Base-by-base conservation (phyloP, 2,113 vertebrate species). In the Pomatostomus ruficeps region DNA sequence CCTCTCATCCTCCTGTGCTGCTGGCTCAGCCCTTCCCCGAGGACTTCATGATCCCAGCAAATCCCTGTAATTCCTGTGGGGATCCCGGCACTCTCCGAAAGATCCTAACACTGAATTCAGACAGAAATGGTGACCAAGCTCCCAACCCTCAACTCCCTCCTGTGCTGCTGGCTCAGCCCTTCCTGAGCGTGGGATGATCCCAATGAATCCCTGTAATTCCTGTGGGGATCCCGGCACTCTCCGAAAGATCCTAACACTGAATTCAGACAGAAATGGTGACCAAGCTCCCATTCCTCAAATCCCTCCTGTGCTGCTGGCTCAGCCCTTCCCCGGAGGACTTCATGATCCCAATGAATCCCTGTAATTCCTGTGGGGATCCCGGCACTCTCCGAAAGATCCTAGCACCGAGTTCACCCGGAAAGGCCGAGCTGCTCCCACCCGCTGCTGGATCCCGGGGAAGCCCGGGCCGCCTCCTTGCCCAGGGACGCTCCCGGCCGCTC, bases 1-100 rank as follows among this genome's bases (percentile, higher is more conserved):
- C 49, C 15, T 51, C 28, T 52, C 51, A n/a, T n/a, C 51, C 22
- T 24, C 22, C 55, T 35, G 55, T 23, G 22, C 55, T 7, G 6
- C 13, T 2, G 17, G n/a, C 38, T 54, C 45, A 61, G 42, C 48
- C 45, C 36, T 62, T 33, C 61, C 66, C 31, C 45, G 22, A 18
- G 1, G 0, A 11, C n/a, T n/a, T n/a, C n/a, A 26, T 6, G 7
- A 76, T 21, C 45, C 58, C 45, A 15, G 3, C 0, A 2, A 22
- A 11, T 38, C 20, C 46, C 14, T 33, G 29, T 31, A 18, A 4
- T 14, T 42, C 38, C 36, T 3, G 7, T 2, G 17, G 11, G 11
- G 55, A 45, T 11, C 2, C 26, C 11, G 14, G 20, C 11, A 6
- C 5, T 18, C 21, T 11, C 21, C 7, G 48, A 17, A 14, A 54